Evolutionary conservation across 1,140 invertebrate species (phyloP).

Genomic region (Diuraphis noxia): DNA sequence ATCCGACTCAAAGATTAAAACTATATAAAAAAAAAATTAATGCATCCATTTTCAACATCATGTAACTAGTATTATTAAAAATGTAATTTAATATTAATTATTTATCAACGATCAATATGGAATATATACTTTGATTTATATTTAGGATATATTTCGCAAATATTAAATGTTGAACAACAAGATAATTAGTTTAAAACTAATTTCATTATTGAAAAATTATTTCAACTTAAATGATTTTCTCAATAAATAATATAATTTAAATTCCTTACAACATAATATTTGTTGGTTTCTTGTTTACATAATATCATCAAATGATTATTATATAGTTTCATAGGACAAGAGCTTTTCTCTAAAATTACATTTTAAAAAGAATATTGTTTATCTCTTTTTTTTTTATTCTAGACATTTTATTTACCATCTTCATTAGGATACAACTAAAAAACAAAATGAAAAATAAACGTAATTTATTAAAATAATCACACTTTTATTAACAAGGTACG

Average conservation of each 20-base stretch:
- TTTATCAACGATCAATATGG: not conserved
- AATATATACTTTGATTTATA: too few species aligned
- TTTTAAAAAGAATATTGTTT: too few species aligned
- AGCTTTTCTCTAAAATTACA: too few species aligned
- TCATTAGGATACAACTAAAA: not conserved
- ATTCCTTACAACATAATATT: too few species aligned
- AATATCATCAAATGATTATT: too few species aligned
- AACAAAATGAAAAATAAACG: not conserved
- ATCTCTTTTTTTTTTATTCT: not conserved
- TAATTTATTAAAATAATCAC: not conserved
- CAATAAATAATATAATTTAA: too few species aligned
- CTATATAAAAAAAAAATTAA: not conserved
- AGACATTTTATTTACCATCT: not conserved
- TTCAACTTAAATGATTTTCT: too few species aligned
- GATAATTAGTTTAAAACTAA: too few species aligned
- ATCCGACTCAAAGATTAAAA: not conserved
- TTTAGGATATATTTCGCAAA: not conserved
- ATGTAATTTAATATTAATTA: not conserved
- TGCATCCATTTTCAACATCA: not conserved
- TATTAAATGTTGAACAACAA: not conserved
- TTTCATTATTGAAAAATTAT: too few species aligned
- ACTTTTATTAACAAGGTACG: not conserved
- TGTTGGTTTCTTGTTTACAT: too few species aligned
- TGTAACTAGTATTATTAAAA: not conserved
- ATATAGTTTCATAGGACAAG: too few species aligned